A percentile compares a stretch with the other conserved stretches of the same genome.
Evolutionary conservation across 1,140 invertebrate genomes (phyloP).

Genomic region (Microplitis demolitor): DNA sequence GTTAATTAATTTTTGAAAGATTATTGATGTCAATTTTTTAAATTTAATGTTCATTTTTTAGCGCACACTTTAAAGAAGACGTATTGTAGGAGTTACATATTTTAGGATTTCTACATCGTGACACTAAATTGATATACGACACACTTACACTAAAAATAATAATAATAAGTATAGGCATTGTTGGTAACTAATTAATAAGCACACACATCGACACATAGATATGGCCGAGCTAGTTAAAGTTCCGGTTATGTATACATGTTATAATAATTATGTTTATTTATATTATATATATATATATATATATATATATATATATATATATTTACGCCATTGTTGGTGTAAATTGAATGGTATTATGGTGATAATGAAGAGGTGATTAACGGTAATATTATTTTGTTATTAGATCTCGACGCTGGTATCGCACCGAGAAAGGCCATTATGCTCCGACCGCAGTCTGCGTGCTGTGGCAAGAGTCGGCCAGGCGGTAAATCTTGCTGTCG

Average conservation of each 20-base stretch:
- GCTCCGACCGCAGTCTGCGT: slow-evolving; percentile 65
- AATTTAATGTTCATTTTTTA: neutral
- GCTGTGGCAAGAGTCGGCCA: slow-evolving; percentile 92
- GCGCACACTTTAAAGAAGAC: too few species aligned
- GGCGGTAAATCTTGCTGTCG: slow-evolving; percentile 93
- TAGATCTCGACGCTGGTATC: slow-evolving; percentile 91
- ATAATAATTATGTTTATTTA: neutral
- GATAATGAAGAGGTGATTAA: neutral
- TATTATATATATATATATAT: neutral
- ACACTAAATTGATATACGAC: too few species aligned
- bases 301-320: too few species aligned
- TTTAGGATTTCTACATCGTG: neutral
- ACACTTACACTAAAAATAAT: too few species aligned
- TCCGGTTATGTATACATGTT: slow-evolving; percentile 12
- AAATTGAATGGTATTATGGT: too few species aligned
- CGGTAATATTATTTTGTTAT: slow-evolving; percentile 47
- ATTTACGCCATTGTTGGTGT: too few species aligned
- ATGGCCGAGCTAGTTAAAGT: slow-evolving; percentile 17
- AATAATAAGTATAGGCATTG: neutral
- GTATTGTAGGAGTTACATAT: neutral
- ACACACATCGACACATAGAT: neutral
- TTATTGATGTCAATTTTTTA: neutral
- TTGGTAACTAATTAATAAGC: neutral
- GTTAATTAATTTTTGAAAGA: neutral
- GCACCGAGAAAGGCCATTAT: slow-evolving; percentile 61